Conservation (phyloP, 30 jellyfish, hydroid and myxozoan species). For the Hydractinia symbiolongicarpus region DNA sequence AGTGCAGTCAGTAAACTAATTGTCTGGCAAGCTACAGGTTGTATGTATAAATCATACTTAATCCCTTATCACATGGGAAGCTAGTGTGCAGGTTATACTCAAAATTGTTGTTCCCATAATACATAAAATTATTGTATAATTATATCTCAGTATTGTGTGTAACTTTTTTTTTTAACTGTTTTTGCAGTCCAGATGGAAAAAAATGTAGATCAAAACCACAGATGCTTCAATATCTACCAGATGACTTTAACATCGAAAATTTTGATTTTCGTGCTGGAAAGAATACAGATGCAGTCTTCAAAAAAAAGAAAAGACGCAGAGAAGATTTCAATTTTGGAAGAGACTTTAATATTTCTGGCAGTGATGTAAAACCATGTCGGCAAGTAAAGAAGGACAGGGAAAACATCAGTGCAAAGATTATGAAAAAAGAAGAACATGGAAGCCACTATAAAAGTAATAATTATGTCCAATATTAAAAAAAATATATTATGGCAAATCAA, state of each 20-base stretch:
- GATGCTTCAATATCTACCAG: slow-evolving; percentile 79
- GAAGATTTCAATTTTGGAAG: slow-evolving; percentile 59
- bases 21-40: too few species aligned
- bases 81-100: too few species aligned
- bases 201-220: slow-evolving; percentile 92
- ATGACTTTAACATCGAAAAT: slow-evolving; percentile 58
- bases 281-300: slow-evolving; percentile 30
- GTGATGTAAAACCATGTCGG: slow-evolving; percentile 14
- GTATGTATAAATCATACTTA: too few species aligned
- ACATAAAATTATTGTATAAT: not conserved
- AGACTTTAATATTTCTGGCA: slow-evolving; percentile 54
- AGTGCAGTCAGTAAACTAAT: too few species aligned
- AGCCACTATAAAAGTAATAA: too few species aligned
- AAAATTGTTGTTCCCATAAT: too few species aligned
- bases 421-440: not conserved
- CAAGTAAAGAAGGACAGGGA: slow-evolving; percentile 25
- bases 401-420: not conserved
- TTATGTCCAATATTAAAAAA: too few species aligned
- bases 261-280: slow-evolving; percentile 86
- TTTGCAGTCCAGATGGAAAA: slow-evolving; percentile 81
- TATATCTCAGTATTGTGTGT: not conserved
- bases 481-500: too few species aligned
- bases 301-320: slow-evolving; percentile 48
- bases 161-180: not conserved
- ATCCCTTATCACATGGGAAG: too few species aligned